Base-by-base conservation (phyloP, 2,113 vertebrate genomes). In the Promerops cafer region DNA sequence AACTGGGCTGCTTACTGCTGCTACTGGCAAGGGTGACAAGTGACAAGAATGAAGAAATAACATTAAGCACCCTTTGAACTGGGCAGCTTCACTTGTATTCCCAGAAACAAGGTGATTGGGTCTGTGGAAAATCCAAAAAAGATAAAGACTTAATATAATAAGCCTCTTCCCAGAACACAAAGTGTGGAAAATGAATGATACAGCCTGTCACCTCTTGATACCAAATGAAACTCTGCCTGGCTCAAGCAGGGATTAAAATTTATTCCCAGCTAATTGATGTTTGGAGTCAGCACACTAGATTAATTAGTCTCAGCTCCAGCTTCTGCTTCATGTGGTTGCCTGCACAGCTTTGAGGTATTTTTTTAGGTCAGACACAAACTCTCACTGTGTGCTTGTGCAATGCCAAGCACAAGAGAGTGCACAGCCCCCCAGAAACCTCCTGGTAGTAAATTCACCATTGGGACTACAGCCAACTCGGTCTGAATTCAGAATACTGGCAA, bases 251-350 rank as follows among this genome's bases (percentile, higher is more conserved):
- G 90, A 93, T 95, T 94, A 92, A 95, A 93, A 92, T 88, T 93
- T 91, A 93, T 94, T 94, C 91, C 89, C 65, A 57, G 84, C 81
- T 96, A 96, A 96, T 89, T 94, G 96, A 90, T 91, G 84, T 87
- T 87, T 89, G 74, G 87, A 96, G 82, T 95, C 91, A 60, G 59
- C 0, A 4, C 57, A 76, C 53, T 45, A 85, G 81, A 94, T 95
- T 64, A 92, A 93, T 93, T 85, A 89, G 87, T 89, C 78, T 89
- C 84, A 93, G 70, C 87, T 89, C 54, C 61, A 80, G 81, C 54
- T 93, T 81, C 72, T 89, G 77, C 83, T 94, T 87, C 63, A 39
- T 2, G 1, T 79, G 39, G 53, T 89, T 84, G 63, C 49, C n/a
- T 65, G 74, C 0, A 1, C 39, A 61, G 70, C 65, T 95, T 74